Evolutionary conservation across 2,888 invertebrate species (phyloP).

Genomic region (Callinectes sapidus): DNA sequence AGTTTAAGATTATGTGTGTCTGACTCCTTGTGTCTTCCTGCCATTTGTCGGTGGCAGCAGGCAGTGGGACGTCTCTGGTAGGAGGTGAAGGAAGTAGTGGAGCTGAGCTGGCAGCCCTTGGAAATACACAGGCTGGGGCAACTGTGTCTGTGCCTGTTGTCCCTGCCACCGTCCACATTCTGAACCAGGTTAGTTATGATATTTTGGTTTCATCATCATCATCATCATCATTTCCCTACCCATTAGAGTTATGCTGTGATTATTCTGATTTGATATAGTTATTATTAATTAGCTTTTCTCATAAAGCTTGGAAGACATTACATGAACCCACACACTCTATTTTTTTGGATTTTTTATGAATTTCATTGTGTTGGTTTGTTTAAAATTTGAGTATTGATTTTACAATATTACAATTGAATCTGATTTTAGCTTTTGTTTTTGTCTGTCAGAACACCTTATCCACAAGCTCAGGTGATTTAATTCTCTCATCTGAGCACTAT

Average conservation of each 20-base stretch:
- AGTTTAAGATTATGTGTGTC: neutral
- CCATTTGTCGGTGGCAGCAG: neutral
- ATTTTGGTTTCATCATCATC: no score
- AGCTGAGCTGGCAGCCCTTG: conserved; percentile 17
- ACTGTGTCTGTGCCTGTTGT: conserved; percentile 52
- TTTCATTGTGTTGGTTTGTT: no score
- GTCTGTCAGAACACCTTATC: conserved; percentile 43
- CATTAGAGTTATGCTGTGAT: no score
- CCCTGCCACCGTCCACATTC: conserved; percentile 58
- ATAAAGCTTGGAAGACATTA: no score
- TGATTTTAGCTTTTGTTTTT: neutral
- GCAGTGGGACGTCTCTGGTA: neutral
- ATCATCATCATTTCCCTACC: no score
- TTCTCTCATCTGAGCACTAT: conserved; percentile 51
- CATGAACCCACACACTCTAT: no score
- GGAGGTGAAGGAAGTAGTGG: conserved; percentile 17
- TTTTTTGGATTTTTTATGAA: no score
- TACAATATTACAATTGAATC: no score
- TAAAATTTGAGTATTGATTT: no score
- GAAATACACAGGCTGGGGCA: neutral
- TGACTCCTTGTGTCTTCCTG: neutral
- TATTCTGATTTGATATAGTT: no score
- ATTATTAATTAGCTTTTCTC: no score
- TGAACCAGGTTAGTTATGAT: conserved; percentile 52
- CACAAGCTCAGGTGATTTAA: conserved; percentile 32